Conservation (phyloP, 1,140 invertebrate genomes). For the Laodelphax striatellus region DNA sequence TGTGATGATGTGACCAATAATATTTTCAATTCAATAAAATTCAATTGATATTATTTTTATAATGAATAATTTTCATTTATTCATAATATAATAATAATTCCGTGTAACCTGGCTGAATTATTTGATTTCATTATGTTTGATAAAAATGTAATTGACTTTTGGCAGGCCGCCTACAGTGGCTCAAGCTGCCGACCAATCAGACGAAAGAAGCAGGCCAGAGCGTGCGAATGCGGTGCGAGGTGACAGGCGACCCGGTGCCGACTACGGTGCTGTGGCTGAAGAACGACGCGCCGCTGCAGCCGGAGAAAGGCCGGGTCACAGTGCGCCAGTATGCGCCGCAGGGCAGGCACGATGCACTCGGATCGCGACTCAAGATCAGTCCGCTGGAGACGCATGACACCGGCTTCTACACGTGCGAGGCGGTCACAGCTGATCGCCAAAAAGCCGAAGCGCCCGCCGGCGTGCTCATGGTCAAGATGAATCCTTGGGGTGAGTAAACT, state of each 20-base stretch:
- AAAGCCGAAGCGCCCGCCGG: constrained; percentile 46
- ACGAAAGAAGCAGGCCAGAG: constrained; percentile 48
- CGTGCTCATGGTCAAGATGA: constrained; percentile 41
- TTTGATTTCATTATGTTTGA: too few relatives aligned
- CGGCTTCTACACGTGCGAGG: constrained; percentile 58
- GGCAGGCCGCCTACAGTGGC: constrained; percentile 22
- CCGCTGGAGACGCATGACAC: constrained; percentile 50
- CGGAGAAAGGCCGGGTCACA: constrained; percentile 36
- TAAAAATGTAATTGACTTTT: background rate
- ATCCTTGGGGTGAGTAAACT: constrained; percentile 21
- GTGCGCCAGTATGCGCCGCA: constrained; percentile 8
- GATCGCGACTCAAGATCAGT: constrained; percentile 43
- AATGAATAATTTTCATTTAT: too few relatives aligned
- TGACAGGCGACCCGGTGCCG: constrained; percentile 47
- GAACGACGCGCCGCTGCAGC: constrained; percentile 46
- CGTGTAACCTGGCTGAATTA: too few relatives aligned
- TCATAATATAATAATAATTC: too few relatives aligned
- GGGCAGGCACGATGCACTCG: constrained; percentile 19
- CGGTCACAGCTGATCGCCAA: constrained; percentile 43
- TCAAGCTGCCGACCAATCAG: constrained; percentile 39
- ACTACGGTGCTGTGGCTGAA: constrained; percentile 52
- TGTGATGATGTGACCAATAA: too few relatives aligned
- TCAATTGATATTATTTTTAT: too few relatives aligned
- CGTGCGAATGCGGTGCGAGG: constrained; percentile 53
- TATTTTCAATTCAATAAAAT: too few relatives aligned